phyloP scores from a whole-genome alignment of 1,140 invertebrate genomes.

The Lysiphlebus fabarum region DNA sequence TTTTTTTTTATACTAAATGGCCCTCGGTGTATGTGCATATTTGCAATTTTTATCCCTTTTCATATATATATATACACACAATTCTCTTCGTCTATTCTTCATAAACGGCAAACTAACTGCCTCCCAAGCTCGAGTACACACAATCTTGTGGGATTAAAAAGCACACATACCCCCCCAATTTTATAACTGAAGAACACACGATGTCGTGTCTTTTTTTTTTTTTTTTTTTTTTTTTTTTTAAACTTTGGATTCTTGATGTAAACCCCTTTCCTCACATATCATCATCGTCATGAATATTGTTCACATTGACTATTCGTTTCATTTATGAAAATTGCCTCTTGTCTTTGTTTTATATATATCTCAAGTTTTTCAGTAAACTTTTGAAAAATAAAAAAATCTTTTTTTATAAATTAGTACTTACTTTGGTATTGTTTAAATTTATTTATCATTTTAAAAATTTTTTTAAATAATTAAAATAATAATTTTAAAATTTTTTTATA shows the following conservation, averaged over 20 bases:
- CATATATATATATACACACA: neutral
- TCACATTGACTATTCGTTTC: no score
- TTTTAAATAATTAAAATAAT: no score
- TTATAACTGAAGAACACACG: constrained; percentile 24
- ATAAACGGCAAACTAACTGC: constrained; percentile 19
- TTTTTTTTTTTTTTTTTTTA: constrained; percentile 4
- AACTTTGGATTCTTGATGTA: constrained; percentile 10
- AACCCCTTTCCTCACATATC: constrained; percentile 11
- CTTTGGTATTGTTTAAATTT: no score
- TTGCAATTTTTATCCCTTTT: neutral
- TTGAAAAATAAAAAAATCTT: neutral
- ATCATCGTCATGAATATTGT: constrained; percentile 1
- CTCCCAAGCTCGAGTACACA: constrained; percentile 30
- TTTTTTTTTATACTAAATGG: constrained; percentile 50
- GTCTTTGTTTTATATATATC: constrained; percentile 6
- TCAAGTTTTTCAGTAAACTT: constrained; percentile 17
- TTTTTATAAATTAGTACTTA: no score
- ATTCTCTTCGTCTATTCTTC: constrained; percentile 10
- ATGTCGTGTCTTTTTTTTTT: constrained; percentile 16
- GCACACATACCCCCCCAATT: constrained; percentile 27
- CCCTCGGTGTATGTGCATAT: constrained; percentile 31
- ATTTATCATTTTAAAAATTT: no score
- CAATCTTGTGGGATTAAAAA: constrained; percentile 51
- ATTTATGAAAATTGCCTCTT: neutral
- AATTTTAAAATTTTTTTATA: no score